phyloP scores from a whole-genome alignment of 2,113 vertebrate genomes.

The Tyrannus savana region DNA sequence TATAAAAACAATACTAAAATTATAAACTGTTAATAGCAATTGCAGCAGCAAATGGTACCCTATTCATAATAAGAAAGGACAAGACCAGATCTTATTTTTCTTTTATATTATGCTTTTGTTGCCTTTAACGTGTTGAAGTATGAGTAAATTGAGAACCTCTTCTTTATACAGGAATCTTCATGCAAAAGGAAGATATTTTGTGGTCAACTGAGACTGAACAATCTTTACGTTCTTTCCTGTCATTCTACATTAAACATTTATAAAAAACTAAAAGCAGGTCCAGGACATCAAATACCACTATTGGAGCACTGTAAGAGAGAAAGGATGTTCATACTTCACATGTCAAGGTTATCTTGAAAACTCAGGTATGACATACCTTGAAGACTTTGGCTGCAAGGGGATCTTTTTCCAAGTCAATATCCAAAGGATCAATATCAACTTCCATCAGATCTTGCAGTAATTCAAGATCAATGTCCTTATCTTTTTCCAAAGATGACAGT shows the following conservation, averaged over 20 bases:
- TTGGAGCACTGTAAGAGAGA: neutral
- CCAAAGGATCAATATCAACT: constrained; percentile 99
- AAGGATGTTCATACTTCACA: neutral
- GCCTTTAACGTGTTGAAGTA: neutral
- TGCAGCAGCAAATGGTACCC: neutral
- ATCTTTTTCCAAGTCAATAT: constrained; percentile 99
- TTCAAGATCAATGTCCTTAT: constrained; percentile 99
- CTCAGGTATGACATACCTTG: constrained; percentile 84
- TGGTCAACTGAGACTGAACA: neutral
- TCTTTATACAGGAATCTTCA: neutral
- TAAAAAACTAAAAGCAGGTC: neutral
- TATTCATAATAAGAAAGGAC: neutral
- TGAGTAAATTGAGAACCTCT: neutral
- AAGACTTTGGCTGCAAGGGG: constrained; percentile 99
- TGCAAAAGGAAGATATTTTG: neutral
- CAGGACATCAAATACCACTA: neutral
- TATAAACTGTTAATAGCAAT: neutral
- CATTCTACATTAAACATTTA: neutral
- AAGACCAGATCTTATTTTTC: neutral
- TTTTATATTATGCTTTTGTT: neutral
- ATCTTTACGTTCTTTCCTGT: neutral
- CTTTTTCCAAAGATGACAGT: constrained; percentile 98
- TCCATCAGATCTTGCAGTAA: constrained; percentile 99
- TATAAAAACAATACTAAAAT: neutral
- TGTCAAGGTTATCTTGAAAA: neutral